Evolutionary conservation across 2,888 invertebrate species (phyloP), one percentile per base, ranked within the genome.

Genomic region (Aspidiotus rigidus): DNA sequence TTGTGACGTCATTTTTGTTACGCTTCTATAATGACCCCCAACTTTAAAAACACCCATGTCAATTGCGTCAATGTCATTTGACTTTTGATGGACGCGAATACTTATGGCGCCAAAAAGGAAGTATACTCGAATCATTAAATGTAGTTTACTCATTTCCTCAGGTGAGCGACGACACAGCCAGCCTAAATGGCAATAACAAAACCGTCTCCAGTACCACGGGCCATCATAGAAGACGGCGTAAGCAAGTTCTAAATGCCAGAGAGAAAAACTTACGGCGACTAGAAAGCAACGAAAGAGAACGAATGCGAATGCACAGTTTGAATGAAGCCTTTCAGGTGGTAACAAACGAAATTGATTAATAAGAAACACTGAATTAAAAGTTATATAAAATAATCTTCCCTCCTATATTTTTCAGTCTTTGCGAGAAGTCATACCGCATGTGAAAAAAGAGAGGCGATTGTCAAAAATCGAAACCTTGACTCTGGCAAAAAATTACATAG

Each of bases 401-500:
- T 16, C 2, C 56, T 56, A 2, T 28, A 28, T 28, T 59, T 69
- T 69, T 9, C 80, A 87, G 84, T 86, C 85, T 79, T 80, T 88
- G 70, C 81, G 88, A 75, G 86, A 88, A 78, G 88, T 88, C 71
- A 88, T 88, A 77, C 89, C 89, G 62, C 88, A 89, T 77, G 86
- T 89, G 73, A 86, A 86, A 78, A 85, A 86, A 82, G 87, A 88
- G 77, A 80, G 88, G 74, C 86, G 87, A 77, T 80, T 89, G 75
- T 87, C 87, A 73, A 89, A 89, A 82, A 89, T 89, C 76, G 89
- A 89, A 79, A 89, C 89, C 40, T 81, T 89, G 73, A 88, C 88
- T 64, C 80, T 89, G 79, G 89, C 89, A 74, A 88, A 88, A 80
- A 88, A 89, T 81, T 89, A 89, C 79, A 89, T 89, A 77, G 88